phyloP scores from a whole-genome alignment of 2,888 invertebrate genomes.

The Tanytarsus gracilentus region DNA sequence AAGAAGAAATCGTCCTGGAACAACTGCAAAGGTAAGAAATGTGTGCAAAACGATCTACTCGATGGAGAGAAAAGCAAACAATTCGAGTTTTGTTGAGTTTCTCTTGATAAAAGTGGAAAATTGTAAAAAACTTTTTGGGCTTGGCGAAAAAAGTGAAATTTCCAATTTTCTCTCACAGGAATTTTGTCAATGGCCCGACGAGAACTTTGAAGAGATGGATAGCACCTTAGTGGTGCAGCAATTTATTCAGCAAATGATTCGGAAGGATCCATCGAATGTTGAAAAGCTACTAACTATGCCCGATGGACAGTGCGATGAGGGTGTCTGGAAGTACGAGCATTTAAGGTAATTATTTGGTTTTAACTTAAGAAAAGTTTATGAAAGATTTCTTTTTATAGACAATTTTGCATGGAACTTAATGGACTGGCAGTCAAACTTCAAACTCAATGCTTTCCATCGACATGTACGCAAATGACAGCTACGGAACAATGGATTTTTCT shows the following conservation, averaged over 20 bases:
- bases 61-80: neutral
- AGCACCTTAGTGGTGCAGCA: conserved; percentile 97
- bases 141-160: conserved; percentile 20
- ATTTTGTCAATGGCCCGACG: conserved; percentile 96
- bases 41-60: conserved; percentile 29
- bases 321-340: conserved; percentile 99
- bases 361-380: neutral
- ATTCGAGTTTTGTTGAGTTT: neutral
- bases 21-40: conserved; percentile 70
- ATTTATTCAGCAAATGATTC: conserved; percentile 95
- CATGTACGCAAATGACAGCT: conserved; percentile 99
- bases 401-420: conserved; percentile 99
- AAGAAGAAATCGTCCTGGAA: conserved; percentile 84
- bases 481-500: conserved; percentile 99
- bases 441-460: conserved; percentile 92
- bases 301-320: conserved; percentile 94
- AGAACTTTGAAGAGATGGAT: conserved; percentile 98
- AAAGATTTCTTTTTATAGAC: conserved; percentile 49
- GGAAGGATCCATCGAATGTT: conserved; percentile 85
- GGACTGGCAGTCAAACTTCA: conserved; percentile 95
- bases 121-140: conserved; percentile 6
- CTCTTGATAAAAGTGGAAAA: conserved; percentile 20
- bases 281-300: conserved; percentile 93
- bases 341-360: conserved; percentile 52
- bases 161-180: conserved; percentile 50